Conservation (phyloP, 2,113 vertebrate genomes). For the Psilopogon haemacephalus region DNA sequence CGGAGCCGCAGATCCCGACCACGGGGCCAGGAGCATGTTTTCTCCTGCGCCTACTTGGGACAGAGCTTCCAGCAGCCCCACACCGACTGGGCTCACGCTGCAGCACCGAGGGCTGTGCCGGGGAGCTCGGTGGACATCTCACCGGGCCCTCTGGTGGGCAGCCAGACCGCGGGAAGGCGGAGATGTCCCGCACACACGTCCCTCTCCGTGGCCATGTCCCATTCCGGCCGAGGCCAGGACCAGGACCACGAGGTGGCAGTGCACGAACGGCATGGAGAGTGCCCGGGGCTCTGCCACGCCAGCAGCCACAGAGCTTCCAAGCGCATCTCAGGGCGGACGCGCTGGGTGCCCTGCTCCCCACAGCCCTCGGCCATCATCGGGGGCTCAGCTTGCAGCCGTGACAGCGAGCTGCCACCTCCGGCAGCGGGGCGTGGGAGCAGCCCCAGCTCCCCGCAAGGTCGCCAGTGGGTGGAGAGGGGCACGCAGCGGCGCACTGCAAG, state of each 20-base stretch:
- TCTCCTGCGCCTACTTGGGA: neutral
- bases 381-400: too few relatives aligned
- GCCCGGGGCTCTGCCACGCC: neutral
- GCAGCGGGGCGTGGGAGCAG: neutral
- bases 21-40: neutral
- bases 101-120: neutral
- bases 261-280: rapidly evolving
- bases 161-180: rapidly evolving
- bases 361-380: neutral
- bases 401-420: rapidly evolving
- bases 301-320: neutral
- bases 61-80: neutral
- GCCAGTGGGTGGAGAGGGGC: neutral
- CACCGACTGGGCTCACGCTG: rapidly evolving
- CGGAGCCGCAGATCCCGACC: neutral
- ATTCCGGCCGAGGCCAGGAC: neutral
- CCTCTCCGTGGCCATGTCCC: rapidly evolving
- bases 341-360: neutral
- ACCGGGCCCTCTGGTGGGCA: neutral
- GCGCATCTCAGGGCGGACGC: neutral
- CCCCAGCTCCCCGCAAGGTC: neutral
- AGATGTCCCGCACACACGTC: neutral
- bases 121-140: neutral
- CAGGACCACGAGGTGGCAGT: neutral
- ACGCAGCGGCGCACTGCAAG: neutral